phyloP scores from a whole-genome alignment of 2,888 invertebrate genomes.

The Pandemis cinnamomeana region DNA sequence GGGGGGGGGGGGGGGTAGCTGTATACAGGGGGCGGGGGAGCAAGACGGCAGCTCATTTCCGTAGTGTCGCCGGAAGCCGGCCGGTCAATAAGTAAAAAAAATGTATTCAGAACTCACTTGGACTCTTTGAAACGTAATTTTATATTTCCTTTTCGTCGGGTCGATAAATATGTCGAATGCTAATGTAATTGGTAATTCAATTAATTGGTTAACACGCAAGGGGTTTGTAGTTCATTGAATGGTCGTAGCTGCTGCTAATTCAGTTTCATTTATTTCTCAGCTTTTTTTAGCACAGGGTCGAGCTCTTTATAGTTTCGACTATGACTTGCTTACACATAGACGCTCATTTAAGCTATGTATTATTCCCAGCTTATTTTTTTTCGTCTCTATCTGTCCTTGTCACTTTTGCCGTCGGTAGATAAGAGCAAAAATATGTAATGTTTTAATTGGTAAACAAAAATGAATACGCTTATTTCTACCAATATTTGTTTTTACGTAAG shows the following conservation, averaged over 20 bases:
- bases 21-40: slow-evolving; percentile 40
- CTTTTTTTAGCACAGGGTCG: too few relatives aligned
- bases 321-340: too few relatives aligned
- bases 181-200: slow-evolving; percentile 9
- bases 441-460: too few relatives aligned
- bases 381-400: too few relatives aligned
- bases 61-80: slow-evolving; percentile 71
- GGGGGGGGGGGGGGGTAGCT: slow-evolving; percentile 43
- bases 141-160: slow-evolving; percentile 56
- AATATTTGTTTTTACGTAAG: too few relatives aligned
- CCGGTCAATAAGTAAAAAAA: slow-evolving; percentile 77
- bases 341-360: too few relatives aligned
- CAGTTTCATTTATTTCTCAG: neutral
- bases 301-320: too few relatives aligned
- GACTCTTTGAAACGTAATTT: slow-evolving; percentile 64
- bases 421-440: too few relatives aligned
- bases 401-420: too few relatives aligned
- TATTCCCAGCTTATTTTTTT: too few relatives aligned
- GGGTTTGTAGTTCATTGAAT: neutral
- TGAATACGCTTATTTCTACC: too few relatives aligned
- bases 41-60: slow-evolving; percentile 78
- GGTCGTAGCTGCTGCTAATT: neutral
- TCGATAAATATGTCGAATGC: neutral
- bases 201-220: slow-evolving; percentile 1
- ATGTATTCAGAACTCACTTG: slow-evolving; percentile 68